Base-by-base conservation (phyloP, 2,113 vertebrate species). In the Eolophus roseicapilla region DNA sequence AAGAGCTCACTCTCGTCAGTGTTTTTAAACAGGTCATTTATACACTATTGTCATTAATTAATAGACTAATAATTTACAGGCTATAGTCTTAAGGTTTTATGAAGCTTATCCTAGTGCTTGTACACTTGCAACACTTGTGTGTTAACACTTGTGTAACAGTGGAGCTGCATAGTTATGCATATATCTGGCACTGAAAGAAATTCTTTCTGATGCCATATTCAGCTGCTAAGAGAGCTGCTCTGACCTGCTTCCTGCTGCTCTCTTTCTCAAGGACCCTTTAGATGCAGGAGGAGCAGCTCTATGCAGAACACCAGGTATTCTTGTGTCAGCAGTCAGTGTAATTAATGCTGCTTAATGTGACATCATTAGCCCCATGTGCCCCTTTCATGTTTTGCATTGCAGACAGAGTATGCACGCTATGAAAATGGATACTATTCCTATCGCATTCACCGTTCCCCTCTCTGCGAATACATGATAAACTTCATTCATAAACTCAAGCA, bases 401-500 rank as follows among this genome's bases (percentile, higher is more conserved):
- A 99, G 99, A 99, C 99, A 29, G 99, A 99, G 97, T 99, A 99
- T 2, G 99, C 99, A 0, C 98, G 98, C 84, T 99, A 99, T 9
- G 99, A 99, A 94, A 99, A 98, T 0, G 99, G 99, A 25, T 98
- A 98, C 97, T 99, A 99, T 23, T 97, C 98, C 41, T 99, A 99
- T 92, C 98, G 99, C 81, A 99, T 99, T 95, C 99, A 99, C 92
- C 98, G 99, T 53, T 99, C 99, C 19, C 99, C 99, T 2, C 98
- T 99, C 85, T 99, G 99, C 25, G 99, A 99, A 94, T 99, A 99
- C 96, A 99, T 99, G 99, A 98, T 99, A 96, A 99, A 99, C 97
- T 99, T 99, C 96, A 99, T 99, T 95, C 99, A 99, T 90, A 99
- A 99, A 96, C 98, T 99, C 79, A 99, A 99, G 96, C 99, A 99